Conservation (phyloP, 2,888 invertebrate genomes). For the Sinopyrophorus schimmeli region DNA sequence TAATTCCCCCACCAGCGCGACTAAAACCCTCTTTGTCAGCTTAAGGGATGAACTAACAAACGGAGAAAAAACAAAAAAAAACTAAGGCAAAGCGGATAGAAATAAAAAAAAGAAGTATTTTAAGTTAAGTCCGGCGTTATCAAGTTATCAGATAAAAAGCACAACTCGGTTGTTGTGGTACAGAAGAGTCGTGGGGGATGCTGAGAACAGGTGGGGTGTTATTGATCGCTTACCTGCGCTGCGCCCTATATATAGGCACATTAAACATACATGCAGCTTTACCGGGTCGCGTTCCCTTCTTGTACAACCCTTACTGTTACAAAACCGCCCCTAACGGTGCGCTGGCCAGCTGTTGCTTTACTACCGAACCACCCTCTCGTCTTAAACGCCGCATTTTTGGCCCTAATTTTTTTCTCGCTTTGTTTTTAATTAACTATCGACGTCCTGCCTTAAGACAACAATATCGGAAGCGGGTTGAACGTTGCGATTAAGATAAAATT, state of each 20-base stretch:
- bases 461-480: no score
- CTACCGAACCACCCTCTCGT: constrained; percentile 2
- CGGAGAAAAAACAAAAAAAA: no score
- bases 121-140: constrained; percentile 12
- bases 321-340: constrained; percentile 8
- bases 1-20: no score
- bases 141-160: constrained; percentile 20
- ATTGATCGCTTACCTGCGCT: constrained; percentile 42
- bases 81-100: no score
- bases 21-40: no score
- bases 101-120: no score
- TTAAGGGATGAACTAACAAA: no score
- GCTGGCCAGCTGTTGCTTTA: constrained; percentile 25
- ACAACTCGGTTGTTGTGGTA: constrained; percentile 26
- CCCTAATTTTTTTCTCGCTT: no score
- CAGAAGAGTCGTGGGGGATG: constrained; percentile 22
- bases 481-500: no score
- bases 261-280: constrained; percentile 38
- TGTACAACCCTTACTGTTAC: constrained; percentile 16
- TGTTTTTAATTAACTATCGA: no score
- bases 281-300: constrained; percentile 23
- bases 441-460: no score
- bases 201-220: constrained; percentile 31
- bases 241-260: constrained; percentile 39
- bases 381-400: no score